These are phyloP conservation scores for Bombus polaris DNA, from an alignment of 1,140 invertebrate species.

Conservation along the genomic window DNA sequence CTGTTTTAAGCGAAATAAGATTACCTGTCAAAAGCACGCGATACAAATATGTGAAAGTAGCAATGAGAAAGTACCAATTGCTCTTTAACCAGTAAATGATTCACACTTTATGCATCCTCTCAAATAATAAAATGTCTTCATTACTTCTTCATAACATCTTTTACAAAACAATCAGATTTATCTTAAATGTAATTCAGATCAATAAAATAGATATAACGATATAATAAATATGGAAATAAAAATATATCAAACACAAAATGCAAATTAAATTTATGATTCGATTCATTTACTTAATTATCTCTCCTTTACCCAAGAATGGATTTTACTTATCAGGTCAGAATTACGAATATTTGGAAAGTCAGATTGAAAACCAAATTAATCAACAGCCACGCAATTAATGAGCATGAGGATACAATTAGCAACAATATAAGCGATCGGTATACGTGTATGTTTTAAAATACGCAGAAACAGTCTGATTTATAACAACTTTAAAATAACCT, in stretches of 20 bases:
- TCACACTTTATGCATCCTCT: background rate
- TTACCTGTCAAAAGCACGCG: background rate
- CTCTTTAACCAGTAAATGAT: background rate
- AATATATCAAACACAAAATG: background rate
- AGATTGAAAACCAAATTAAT: background rate
- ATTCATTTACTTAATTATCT: background rate
- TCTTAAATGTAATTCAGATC: background rate
- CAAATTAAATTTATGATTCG: no score
- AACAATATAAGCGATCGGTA: background rate
- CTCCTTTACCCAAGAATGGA: no score
- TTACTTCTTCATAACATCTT: background rate
- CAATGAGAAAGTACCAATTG: background rate
- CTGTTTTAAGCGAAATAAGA: background rate
- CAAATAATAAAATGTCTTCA: background rate
- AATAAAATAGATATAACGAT: no score
- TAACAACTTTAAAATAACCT: background rate
- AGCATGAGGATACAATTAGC: background rate
- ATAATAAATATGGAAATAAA: background rate
- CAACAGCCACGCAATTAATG: background rate
- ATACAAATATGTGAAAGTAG: background rate
- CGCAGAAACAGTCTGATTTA: no score
- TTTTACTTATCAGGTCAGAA: background rate
- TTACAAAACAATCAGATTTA: background rate
- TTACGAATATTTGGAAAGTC: background rate
- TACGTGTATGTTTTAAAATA: background rate